Evolutionary conservation across 2,113 vertebrate species (phyloP), one percentile per base, ranked within the genome.

Genomic region (Pachypanchax playfairii): DNA sequence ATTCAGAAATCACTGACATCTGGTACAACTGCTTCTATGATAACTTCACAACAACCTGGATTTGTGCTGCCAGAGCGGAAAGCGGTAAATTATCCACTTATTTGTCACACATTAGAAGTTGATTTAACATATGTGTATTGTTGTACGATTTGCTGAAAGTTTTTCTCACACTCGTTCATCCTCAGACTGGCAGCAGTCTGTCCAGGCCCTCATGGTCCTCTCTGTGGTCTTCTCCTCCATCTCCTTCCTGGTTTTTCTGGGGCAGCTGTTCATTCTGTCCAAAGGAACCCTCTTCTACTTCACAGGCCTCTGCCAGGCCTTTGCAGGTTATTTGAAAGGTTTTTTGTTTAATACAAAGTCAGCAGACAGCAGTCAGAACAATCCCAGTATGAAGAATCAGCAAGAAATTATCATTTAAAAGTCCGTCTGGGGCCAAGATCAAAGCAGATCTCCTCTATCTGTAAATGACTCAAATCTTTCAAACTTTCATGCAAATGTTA

Each of bases 141-240:
- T 7, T 13, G 18, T 6, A 14, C 17, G 11, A 14, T 31, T 12
- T 20, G 9, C 14, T 42, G 1, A 5, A 17, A n/a, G n/a, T n/a
- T 1, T 42, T 4, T 28, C 18, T 50, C 44, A 21, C 36, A 9
- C 11, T 25, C 13, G 13, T 25, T 70, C 8, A 1, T 36, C 50
- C 31, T 56, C 84, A 90, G 95, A 93, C 57, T 96, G 95, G 94
- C 87, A 95, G 63, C 93, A 93, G 48, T 92, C 94, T 0, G 91
- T 95, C 6, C 94, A 96, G 83, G 93, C 91, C n/a, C 92, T 94
- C 59, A 94, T 95, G 93, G 89, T 96, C 35, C 89, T 96, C 9
- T 91, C 94, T 3, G 90, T 94, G 70, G 80, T 94, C 54, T 92
- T 95, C 84, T 96, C 93, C 67, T 93, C 91, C 41, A 80, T 94